Conservation (phyloP, 2,113 vertebrate species). For the Saccopteryx bilineata region DNA sequence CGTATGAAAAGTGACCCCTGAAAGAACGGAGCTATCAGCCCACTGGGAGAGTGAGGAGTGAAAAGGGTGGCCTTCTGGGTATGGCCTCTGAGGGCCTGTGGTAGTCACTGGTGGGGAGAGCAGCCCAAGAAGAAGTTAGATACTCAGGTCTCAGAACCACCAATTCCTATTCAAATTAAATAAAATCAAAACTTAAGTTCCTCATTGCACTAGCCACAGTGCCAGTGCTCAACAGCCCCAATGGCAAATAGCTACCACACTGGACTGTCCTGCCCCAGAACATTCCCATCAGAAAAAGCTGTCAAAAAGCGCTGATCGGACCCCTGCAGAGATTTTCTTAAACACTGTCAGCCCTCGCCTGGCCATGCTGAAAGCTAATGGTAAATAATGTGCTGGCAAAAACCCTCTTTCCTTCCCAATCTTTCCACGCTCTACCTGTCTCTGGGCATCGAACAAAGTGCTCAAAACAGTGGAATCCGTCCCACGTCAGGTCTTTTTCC, state of each 20-base stretch:
- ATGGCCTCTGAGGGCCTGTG: not conserved
- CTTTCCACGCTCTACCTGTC: not conserved
- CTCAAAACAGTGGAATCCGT: not conserved
- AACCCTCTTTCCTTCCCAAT: not conserved
- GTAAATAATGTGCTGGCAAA: not conserved
- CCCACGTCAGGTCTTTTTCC: not conserved
- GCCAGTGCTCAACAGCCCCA: not conserved
- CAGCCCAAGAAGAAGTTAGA: not conserved
- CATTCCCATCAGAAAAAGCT: not conserved
- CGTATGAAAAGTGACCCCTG: fast-evolving
- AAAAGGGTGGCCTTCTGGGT: not conserved
- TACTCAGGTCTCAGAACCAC: not conserved
- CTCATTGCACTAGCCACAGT: not conserved
- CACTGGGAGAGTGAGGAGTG: not conserved
- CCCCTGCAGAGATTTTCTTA: not conserved
- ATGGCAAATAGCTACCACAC: not conserved
- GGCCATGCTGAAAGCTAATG: not conserved
- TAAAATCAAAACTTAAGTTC: not conserved
- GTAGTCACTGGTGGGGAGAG: not conserved
- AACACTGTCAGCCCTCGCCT: not conserved
- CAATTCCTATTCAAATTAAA: not conserved
- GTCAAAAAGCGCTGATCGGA: not conserved
- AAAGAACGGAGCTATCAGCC: not conserved
- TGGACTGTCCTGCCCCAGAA: not conserved
- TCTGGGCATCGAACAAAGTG: not conserved